These are phyloP conservation scores for Arion vulgaris DNA, from an alignment of 1,140 invertebrate genomes.

Conservation along the genomic window DNA sequence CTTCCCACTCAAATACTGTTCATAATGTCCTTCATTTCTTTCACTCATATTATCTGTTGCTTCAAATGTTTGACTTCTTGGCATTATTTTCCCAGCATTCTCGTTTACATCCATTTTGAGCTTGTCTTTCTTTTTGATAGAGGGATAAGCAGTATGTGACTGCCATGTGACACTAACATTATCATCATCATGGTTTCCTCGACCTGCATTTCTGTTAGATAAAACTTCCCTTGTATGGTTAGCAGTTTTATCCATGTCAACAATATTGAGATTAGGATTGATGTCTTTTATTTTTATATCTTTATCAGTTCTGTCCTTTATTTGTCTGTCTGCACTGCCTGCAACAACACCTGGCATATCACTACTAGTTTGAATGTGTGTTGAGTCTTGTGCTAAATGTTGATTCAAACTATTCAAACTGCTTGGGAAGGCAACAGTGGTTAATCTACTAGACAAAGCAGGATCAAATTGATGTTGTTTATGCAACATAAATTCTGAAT, in stretches of 20 bases:
- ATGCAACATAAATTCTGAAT: neutral
- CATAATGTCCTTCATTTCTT: neutral
- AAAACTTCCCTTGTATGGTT: neutral
- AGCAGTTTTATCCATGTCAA: neutral
- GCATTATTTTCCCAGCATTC: neutral
- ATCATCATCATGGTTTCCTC: neutral
- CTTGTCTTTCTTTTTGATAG: neutral
- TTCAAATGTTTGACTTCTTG: neutral
- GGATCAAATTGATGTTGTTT: neutral
- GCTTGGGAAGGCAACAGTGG: neutral
- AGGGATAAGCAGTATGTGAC: neutral
- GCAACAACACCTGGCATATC: neutral
- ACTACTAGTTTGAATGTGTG: neutral
- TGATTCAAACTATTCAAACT: neutral
- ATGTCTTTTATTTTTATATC: neutral
- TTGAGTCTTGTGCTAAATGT: neutral
- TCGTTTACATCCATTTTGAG: neutral
- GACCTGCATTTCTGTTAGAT: neutral
- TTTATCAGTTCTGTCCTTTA: neutral
- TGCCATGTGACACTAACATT: neutral
- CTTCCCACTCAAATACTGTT: slow-evolving; percentile 51
- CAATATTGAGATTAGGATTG: neutral
- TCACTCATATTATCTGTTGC: neutral
- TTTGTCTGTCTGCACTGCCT: neutral
- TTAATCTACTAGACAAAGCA: neutral